These are phyloP conservation scores for Chouioia cunea DNA, from an alignment of 2,888 invertebrate genomes.

Conservation along the genomic window DNA sequence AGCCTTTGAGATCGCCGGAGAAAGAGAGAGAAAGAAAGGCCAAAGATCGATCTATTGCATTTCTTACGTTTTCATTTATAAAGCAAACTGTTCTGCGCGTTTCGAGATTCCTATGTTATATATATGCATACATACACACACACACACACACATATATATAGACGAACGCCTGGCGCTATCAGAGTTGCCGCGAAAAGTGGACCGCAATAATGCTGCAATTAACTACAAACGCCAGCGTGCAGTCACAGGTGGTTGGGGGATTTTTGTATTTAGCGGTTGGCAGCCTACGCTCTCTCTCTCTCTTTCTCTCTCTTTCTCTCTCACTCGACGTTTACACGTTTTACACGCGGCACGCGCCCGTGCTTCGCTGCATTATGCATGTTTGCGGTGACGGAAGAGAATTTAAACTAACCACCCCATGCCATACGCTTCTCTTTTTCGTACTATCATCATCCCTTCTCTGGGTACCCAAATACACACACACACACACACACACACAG, in stretches of 20 bases:
- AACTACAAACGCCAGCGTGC: slow-evolving; percentile 53
- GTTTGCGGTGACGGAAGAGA: slow-evolving; percentile 68
- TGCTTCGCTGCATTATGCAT: slow-evolving; percentile 66
- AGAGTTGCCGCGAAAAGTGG: slow-evolving; percentile 67
- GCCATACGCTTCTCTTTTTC: slow-evolving; percentile 32
- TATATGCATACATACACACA: no score
- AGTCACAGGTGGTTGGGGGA: slow-evolving; percentile 67
- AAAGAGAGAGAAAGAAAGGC: neutral
- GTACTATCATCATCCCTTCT: neutral
- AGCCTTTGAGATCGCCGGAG: slow-evolving; percentile 35
- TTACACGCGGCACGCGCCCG: slow-evolving; percentile 61
- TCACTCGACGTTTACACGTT: slow-evolving; percentile 60
- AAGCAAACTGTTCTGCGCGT: slow-evolving; percentile 33
- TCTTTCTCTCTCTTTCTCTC: slow-evolving; percentile 54
- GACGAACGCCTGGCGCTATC: no score
- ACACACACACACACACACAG: slow-evolving; percentile 41
- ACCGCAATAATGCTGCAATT: slow-evolving; percentile 68
- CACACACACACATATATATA: no score
- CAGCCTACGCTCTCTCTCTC: slow-evolving; percentile 42
- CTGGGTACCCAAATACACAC: slow-evolving; percentile 32
- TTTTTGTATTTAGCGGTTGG: slow-evolving; percentile 68
- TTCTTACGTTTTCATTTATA: slow-evolving; percentile 46
- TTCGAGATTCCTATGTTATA: no score
- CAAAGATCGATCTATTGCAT: slow-evolving; percentile 33
- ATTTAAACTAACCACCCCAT: slow-evolving; percentile 62